Conservation (phyloP, 2,113 vertebrate genomes). For the Tragelaphus strepsiceros region DNA sequence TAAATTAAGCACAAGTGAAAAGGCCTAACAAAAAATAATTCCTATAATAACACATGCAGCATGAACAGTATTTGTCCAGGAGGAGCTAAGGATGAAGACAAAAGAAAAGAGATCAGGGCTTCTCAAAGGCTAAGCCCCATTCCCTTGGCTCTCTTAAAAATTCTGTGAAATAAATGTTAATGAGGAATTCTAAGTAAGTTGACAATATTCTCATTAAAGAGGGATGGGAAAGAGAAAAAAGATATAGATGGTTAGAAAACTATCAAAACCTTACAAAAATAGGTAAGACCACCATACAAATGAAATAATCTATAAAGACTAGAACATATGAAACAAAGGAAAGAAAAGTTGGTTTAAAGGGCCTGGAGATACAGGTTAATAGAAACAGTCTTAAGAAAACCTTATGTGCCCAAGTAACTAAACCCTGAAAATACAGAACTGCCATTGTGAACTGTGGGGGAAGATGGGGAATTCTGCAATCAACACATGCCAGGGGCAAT, state of each 20-base stretch:
- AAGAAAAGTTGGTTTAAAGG: not conserved
- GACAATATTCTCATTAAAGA: not conserved
- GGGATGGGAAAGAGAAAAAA: not conserved
- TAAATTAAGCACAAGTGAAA: not conserved
- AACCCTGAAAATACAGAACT: not conserved
- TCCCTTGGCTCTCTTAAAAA: not conserved
- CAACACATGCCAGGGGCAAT: accelerated
- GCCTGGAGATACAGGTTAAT: not conserved
- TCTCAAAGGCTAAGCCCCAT: not conserved
- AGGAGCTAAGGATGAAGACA: not conserved
- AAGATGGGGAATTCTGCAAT: not conserved
- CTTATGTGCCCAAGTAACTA: not conserved
- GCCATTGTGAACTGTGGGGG: not conserved
- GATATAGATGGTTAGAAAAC: not conserved
- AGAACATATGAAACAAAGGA: not conserved
- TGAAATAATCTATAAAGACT: not conserved
- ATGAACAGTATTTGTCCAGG: not conserved
- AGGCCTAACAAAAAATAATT: not conserved
- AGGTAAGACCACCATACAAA: not conserved
- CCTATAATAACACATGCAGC: not conserved
- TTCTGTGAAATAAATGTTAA: not conserved
- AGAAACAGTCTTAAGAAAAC: not conserved
- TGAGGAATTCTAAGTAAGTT: not conserved
- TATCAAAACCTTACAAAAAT: not conserved
- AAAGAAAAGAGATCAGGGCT: not conserved